Conservation (phyloP, 1,140 invertebrate species). For the Orchesella cincta region DNA sequence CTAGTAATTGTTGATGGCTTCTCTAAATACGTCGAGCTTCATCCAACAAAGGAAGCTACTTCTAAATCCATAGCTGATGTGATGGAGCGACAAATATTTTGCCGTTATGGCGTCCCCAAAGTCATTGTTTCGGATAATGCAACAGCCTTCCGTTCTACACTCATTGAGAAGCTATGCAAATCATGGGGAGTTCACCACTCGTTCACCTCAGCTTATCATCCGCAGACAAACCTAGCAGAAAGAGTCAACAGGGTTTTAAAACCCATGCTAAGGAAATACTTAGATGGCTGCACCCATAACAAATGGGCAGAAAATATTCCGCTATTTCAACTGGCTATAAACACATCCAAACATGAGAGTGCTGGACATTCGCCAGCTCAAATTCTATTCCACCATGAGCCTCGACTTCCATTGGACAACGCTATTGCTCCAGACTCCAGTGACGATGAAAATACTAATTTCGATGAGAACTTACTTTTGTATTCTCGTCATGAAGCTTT, state of each 20-base stretch:
- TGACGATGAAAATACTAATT: background rate
- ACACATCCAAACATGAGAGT: background rate
- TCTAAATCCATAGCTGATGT: too few relatives aligned
- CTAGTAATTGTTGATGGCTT: too few relatives aligned
- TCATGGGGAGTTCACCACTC: conserved; percentile 23
- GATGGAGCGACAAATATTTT: conserved; percentile 29
- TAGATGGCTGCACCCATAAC: conserved; percentile 13
- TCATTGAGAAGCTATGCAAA: conserved; percentile 26
- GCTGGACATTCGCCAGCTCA: conserved; percentile 18
- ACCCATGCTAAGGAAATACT: conserved; percentile 37
- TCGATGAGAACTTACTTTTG: background rate
- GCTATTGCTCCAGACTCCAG: background rate
- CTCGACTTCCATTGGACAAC: conserved; percentile 7
- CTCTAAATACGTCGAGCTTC: too few relatives aligned
- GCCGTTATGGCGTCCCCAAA: conserved; percentile 15
- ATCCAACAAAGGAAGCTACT: too few relatives aligned
- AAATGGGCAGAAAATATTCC: background rate
- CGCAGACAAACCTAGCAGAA: conserved; percentile 45
- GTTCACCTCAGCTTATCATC: conserved; percentile 48
- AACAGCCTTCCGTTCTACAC: background rate
- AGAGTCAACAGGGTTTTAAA: conserved; percentile 43
- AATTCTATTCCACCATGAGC: conserved; percentile 28
- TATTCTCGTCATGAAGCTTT: background rate
- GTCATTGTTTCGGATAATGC: conserved; percentile 27
- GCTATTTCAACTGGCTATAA: conserved; percentile 23